Evolutionary conservation across 2,888 invertebrate species (phyloP), one percentile per base, ranked within the genome.

Genomic region (Drosophila paucipuncta): DNA sequence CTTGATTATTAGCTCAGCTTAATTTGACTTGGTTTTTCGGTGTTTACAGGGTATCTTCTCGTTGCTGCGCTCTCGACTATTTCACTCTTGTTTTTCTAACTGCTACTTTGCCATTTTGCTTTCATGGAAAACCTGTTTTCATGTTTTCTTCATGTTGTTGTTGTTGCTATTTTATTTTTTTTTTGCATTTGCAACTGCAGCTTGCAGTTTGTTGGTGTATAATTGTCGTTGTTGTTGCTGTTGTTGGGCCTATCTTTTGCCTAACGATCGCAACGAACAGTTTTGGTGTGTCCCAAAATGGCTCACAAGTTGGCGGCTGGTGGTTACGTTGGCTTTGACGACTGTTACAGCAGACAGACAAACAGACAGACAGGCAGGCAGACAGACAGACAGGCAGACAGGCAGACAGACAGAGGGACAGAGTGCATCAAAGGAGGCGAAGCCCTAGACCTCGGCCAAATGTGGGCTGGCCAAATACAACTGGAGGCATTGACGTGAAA

Each of bases 121-220:
- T 76, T 80, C 65, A 66, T 72, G 78, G 71, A 69, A 77, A 85
- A 90, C 89, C 89, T 77, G 82, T 86, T 90, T 91, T 80, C 68
- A 65, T 74, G 81, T 89, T 82, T 87, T 75, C 84, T 57, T 75
- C 69, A 55, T 71, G 70, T 74, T 77, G 59, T 57, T 65, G 37
- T 63, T 67, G 57, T 41, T 64, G 28, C 1, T 49, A 11, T 30
- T 43, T 33, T 55, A 43, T 53, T 55, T 60, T 49, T 49, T 35
- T 62, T 55, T 47, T 52, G 30, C 55, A 33, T 68, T 69, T 57
- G 58, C 61, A 66, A 47, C 65, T 39, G 39, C 69, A 68, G 39
- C 33, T 54, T 39, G 10, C 41, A 25, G 65, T 60, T 73, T 70
- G 25, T 39, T 43, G 25, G 47, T 25, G 47, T 25, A 25, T 25